These are phyloP conservation scores for Syngnathoides biaculeatus DNA, from an alignment of 2,113 vertebrate genomes.

Conservation along the genomic window DNA sequence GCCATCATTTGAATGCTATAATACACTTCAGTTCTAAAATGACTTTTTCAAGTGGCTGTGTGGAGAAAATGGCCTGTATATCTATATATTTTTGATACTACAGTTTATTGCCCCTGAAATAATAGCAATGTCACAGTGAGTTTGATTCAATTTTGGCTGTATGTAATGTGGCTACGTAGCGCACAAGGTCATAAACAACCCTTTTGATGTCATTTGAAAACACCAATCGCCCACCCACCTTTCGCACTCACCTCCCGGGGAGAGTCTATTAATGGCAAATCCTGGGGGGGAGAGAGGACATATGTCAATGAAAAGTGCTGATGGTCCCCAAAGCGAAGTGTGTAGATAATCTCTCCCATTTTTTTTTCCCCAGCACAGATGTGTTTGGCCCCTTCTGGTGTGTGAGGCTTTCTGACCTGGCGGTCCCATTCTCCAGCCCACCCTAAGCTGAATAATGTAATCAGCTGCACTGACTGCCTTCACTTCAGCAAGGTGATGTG, in stretches of 20 bases:
- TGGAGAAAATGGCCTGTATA: slow-evolving; percentile 16
- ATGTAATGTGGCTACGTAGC: slow-evolving; percentile 16
- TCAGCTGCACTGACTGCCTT: slow-evolving; percentile 25
- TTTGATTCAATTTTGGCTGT: slow-evolving; percentile 31
- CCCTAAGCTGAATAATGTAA: slow-evolving; percentile 26
- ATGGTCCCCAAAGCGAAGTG: slow-evolving; percentile 26
- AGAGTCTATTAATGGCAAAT: slow-evolving; percentile 36
- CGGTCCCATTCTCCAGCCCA: background rate
- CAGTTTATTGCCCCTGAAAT: slow-evolving; percentile 22
- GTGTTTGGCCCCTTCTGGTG: slow-evolving; percentile 28
- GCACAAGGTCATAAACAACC: slow-evolving; percentile 22
- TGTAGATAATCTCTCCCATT: slow-evolving; percentile 26
- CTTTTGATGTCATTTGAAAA: slow-evolving; percentile 9
- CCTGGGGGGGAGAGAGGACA: slow-evolving; percentile 13
- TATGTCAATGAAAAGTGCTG: slow-evolving; percentile 57
- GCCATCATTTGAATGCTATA: slow-evolving; percentile 33
- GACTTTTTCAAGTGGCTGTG: slow-evolving; percentile 15
- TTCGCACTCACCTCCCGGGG: slow-evolving; percentile 1
- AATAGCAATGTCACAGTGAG: slow-evolving; percentile 27
- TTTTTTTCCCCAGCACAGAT: slow-evolving; percentile 27
- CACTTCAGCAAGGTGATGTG: slow-evolving; percentile 30
- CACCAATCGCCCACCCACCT: background rate
- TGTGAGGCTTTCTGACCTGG: slow-evolving; percentile 8
- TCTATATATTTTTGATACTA: slow-evolving; percentile 12
- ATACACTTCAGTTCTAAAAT: slow-evolving; percentile 18